Evolutionary conservation across 2,113 vertebrate species (phyloP).

Genomic region (Oreamnos americanus): DNA sequence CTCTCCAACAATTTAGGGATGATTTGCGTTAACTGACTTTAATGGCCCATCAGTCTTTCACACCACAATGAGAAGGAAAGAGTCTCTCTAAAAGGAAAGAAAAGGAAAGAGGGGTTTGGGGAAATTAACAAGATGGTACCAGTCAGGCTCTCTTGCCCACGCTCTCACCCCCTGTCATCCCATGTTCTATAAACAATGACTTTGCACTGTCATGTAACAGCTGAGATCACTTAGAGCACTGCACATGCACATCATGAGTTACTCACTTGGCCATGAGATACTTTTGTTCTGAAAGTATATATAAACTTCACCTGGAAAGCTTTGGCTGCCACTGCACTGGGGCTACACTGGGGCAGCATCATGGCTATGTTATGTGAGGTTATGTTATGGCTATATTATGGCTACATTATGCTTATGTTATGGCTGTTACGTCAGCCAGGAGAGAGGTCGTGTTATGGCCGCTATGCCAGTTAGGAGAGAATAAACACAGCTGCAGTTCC

Average conservation of each 20-base stretch:
- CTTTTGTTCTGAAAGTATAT: neutral
- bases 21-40: neutral
- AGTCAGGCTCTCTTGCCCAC: neutral
- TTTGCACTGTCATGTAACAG: neutral
- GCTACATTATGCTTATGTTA: neutral
- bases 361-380: neutral
- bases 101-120: neutral
- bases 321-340: neutral
- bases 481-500: neutral
- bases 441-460: neutral
- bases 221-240: neutral
- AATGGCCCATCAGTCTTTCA: neutral
- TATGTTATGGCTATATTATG: neutral
- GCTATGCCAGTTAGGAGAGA: neutral
- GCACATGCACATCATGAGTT: neutral
- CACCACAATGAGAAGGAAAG: neutral
- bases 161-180: neutral
- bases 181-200: neutral
- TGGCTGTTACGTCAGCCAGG: fast-evolving
- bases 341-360: neutral
- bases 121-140: neutral
- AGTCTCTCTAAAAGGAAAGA: neutral
- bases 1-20: neutral
- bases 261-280: neutral
- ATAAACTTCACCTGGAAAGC: neutral